A percentile compares a stretch with the other conserved stretches of the same genome.
Conservation (phyloP, 2,888 invertebrate species). For the Habrosyne pyritoides region DNA sequence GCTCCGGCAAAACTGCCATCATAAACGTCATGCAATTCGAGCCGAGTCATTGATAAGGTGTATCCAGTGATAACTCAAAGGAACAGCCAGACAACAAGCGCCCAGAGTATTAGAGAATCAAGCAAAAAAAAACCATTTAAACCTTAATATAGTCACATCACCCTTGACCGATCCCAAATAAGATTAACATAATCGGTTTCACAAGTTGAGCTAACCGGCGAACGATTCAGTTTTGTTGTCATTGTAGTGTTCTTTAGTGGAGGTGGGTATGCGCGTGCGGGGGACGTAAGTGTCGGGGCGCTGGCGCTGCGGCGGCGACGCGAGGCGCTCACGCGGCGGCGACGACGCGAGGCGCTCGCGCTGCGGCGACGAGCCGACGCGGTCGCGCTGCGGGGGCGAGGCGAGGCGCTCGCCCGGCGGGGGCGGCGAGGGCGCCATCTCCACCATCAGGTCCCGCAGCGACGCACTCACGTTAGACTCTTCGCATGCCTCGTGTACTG, state of each 20-base stretch:
- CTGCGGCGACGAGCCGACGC: slow-evolving; percentile 26
- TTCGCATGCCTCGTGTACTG: slow-evolving; percentile 41
- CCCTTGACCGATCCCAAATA: too few relatives aligned
- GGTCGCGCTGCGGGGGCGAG: slow-evolving; percentile 56
- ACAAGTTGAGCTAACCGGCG: slow-evolving; percentile 42
- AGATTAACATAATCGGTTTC: too few relatives aligned
- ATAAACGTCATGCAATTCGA: too few relatives aligned
- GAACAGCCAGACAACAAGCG: too few relatives aligned
- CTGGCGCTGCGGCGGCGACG: slow-evolving; percentile 64
- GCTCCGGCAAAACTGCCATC: too few relatives aligned
- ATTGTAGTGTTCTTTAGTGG: slow-evolving; percentile 60
- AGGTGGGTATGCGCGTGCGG: slow-evolving; percentile 67
- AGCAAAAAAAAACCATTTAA: too few relatives aligned
- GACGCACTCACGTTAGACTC: slow-evolving; percentile 46
- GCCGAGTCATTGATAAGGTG: too few relatives aligned
- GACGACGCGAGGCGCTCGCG: slow-evolving; percentile 35
- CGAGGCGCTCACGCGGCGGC: slow-evolving; percentile 32
- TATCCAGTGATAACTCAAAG: too few relatives aligned
- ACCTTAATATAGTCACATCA: too few relatives aligned
- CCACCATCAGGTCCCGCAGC: slow-evolving; percentile 57
- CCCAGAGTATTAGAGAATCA: too few relatives aligned
- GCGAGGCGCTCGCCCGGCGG: slow-evolving; percentile 42
- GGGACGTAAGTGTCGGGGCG: slow-evolving; percentile 43
- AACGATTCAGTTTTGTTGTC: slow-evolving; percentile 62
- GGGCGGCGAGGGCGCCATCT: slow-evolving; percentile 30